Percentiles rank a stretch among this genome's conserved stretches.
These are phyloP conservation scores for Gouania willdenowi DNA, from an alignment of 2,797 vertebrate species.

Conservation along the genomic window DNA sequence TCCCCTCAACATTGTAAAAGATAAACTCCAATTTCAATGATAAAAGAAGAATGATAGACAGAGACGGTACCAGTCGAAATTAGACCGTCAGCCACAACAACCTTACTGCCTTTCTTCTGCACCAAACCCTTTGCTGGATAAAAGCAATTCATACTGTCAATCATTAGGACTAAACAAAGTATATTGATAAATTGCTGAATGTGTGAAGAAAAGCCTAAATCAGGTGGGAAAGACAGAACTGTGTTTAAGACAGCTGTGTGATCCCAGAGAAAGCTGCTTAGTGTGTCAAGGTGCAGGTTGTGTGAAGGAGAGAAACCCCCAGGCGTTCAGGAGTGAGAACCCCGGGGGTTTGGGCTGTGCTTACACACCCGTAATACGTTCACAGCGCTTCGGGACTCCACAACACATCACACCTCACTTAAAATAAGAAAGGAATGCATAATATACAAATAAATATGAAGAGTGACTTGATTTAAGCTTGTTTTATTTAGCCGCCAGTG, in stretches of 20 bases:
- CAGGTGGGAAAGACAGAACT: slow-evolving; percentile 43
- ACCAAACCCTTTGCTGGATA: slow-evolving; percentile 15
- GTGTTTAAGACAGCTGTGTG: slow-evolving; percentile 50
- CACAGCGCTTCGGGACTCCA: slow-evolving; percentile 50
- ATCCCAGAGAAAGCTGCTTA: slow-evolving; percentile 46
- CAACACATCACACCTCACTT: slow-evolving; percentile 34
- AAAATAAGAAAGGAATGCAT: slow-evolving; percentile 29
- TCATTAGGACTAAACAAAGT: slow-evolving; percentile 50
- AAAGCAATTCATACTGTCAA: slow-evolving; percentile 62
- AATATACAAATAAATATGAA: slow-evolving; percentile 18
- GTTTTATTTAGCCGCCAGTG: slow-evolving; percentile 12
- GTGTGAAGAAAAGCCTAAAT: slow-evolving; percentile 40
- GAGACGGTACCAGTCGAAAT: slow-evolving; percentile 42
- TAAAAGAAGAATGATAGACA: slow-evolving; percentile 65
- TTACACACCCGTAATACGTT: slow-evolving; percentile 37
- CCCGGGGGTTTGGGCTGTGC: slow-evolving; percentile 44
- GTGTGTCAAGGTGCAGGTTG: slow-evolving; percentile 49
- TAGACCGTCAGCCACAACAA: slow-evolving; percentile 23
- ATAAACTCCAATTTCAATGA: slow-evolving; percentile 76
- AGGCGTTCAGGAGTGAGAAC: slow-evolving; percentile 45
- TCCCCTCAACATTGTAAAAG: slow-evolving; percentile 65
- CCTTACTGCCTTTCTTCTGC: slow-evolving; percentile 8
- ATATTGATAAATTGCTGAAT: slow-evolving; percentile 58
- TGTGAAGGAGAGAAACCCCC: slow-evolving; percentile 50
- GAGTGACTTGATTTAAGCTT: slow-evolving; percentile 11